These are phyloP conservation scores for Scaptomyza reducta DNA, from an alignment of 2,888 invertebrate species.

Conservation along the genomic window DNA sequence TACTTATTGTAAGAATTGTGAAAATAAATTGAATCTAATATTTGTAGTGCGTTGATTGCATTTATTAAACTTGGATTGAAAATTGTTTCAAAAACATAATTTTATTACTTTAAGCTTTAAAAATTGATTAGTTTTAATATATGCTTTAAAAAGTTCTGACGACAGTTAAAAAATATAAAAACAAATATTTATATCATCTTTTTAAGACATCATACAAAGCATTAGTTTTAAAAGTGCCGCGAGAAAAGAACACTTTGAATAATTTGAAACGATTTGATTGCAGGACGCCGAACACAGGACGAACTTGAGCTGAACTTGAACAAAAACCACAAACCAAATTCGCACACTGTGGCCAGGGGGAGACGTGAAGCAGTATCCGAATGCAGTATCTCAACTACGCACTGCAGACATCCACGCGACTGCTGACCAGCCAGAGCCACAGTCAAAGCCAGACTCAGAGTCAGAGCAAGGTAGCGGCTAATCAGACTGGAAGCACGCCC, in stretches of 20 bases:
- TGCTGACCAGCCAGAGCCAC: conserved; percentile 71
- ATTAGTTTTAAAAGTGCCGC: neutral
- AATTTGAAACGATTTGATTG: conserved; percentile 41
- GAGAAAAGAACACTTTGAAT: conserved; percentile 25
- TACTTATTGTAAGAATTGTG: too few species aligned
- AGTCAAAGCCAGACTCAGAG: conserved; percentile 35
- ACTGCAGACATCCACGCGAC: conserved; percentile 82
- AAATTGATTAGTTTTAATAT: too few species aligned
- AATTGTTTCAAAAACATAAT: too few species aligned
- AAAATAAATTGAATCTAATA: too few species aligned
- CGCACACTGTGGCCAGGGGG: conserved; percentile 74
- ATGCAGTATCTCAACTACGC: conserved; percentile 83
- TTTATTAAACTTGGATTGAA: too few species aligned
- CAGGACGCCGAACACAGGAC: conserved; percentile 26
- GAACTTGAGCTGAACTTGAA: conserved; percentile 3
- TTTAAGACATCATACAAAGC: too few species aligned
- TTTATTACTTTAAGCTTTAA: too few species aligned
- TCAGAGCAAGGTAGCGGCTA: conserved; percentile 36
- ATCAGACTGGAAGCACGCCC: conserved; percentile 18
- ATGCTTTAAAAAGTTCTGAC: too few species aligned
- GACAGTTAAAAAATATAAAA: too few species aligned
- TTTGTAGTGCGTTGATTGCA: too few species aligned
- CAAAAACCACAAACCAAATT: conserved; percentile 33
- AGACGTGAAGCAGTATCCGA: conserved; percentile 76
- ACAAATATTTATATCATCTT: too few species aligned